Base-by-base conservation (phyloP, 2,113 vertebrate genomes). In the Entomyzon cyanotis region DNA sequence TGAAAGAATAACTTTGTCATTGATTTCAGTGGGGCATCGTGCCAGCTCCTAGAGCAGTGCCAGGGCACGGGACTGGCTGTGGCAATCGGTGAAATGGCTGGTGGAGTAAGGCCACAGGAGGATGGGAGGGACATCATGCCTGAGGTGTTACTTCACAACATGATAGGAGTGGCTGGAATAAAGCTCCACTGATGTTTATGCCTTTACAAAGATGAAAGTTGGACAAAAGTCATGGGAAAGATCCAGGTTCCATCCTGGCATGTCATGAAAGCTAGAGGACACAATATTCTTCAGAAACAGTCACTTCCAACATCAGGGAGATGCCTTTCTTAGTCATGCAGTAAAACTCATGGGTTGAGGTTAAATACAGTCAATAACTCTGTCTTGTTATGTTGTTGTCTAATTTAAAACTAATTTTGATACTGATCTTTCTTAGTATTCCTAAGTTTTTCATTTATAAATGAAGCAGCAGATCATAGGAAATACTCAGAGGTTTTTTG, bases 51-150 rank as follows among this genome's bases (percentile, higher is more conserved):
- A 14, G n/a, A 65, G 41, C 16, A 84, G 56, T 81, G 18, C 41
- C 55, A 52, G 52, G 47, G 44, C 7, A 2, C 0, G 0, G 27
- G 27, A 63, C 28, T 24, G 50, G 47, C 42, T 59, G 47, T 1
- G 47, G 27, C 39, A 78, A 23, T 9, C 2, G 4, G 42, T 49
- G 74, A 39, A 58, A 82, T 7, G 64, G 15, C 17, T 33, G 8
- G 5, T 9, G 16, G 31, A 67, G 59, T 5, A 39, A 79, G 44
- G 37, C 19, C 42, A 15, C 17, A 16, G 12, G 69, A 53, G 33
- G 15, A 14, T 25, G 21, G 12, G 21, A n/a, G 11, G 2, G 58
- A 12, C 8, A 30, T 42, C 23, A 14, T 55, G 22, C 19, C 11
- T 22, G 8, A 75, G 30, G 21, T 74, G 7, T 52, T 39, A 35